Base-by-base conservation (phyloP, 1,140 invertebrate species). In the Hycleus phaleratus region DNA sequence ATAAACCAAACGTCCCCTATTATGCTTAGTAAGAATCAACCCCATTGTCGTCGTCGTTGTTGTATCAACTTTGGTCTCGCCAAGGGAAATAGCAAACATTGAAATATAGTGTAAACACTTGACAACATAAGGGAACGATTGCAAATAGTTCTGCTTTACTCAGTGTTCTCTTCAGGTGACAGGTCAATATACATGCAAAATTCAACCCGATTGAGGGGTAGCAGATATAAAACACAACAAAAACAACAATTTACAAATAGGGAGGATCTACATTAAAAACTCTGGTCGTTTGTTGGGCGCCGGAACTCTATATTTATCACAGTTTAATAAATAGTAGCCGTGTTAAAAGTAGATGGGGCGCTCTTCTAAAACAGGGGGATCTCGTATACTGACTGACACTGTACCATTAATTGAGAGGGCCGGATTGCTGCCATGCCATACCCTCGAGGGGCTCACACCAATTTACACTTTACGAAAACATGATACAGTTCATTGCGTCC, bases 361-460 rank as follows among this genome's bases (percentile, higher is more conserved):
- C 18, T 18, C 18, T 2, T 18, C 18, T 18, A 18, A 18, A 18
- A 18, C 18, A 18, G 18, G 18, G 18, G 50, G 43, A 40, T 26
- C 9, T 26, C 48, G 38, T 39, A 46, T 50, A 49, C 26, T 38
- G 18, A 49, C 38, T 42, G 45, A 59, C 43, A 58, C 48, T 64
- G 62, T 64, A 59, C 49, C 53, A 56, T 57, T 64, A 64, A 64
- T 64, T 64, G 62, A 64, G 59, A 60, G 62, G 62, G 62, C 62
- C 53, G 62, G 62, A 64, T 64, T 64, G 59, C 56, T 32, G 1
- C 39, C 43, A 26, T 49, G 38, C 46, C 57, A 32, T 32, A 32
- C 32, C 32, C 32, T 32, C 58, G 50, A 10, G 58, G 58, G 58
- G 51, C 24, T 47, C 46, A 49, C 50, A 54, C 45, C 58, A 59